Percentiles rank a stretch among this genome's conserved stretches.
Conservation (phyloP, 2,113 vertebrate species). For the Xenus cinereus region DNA sequence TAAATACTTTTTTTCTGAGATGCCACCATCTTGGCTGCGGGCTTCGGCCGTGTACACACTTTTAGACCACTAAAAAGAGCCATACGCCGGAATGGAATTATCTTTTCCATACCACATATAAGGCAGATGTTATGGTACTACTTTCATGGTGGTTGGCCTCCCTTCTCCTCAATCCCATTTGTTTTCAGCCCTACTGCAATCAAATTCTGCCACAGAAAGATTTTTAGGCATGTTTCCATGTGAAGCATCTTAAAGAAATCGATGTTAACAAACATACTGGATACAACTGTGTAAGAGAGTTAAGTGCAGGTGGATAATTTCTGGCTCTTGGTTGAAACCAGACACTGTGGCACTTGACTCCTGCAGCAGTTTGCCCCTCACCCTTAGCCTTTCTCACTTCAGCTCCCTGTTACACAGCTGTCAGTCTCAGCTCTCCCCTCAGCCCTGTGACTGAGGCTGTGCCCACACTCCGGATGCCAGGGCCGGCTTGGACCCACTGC, state of each 20-base stretch:
- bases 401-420: not conserved
- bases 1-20: not conserved
- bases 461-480: not conserved
- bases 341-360: not conserved
- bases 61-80: not conserved
- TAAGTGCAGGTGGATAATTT: not conserved
- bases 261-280: not conserved
- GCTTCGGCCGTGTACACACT: not conserved
- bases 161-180: not conserved
- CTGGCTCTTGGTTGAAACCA: not conserved
- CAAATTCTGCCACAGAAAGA: not conserved
- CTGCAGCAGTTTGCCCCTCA: not conserved
- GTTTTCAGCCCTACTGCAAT: not conserved
- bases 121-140: not conserved
- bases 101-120: not conserved
- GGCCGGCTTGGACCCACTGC: not conserved
- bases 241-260: not conserved
- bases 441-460: not conserved
- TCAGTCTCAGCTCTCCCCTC: not conserved
- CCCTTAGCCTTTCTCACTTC: conserved; percentile 15
- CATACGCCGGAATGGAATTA: not conserved
- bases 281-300: not conserved
- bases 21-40: accelerated
- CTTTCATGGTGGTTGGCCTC: not conserved
- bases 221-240: not conserved